A percentile compares a stretch with the other conserved stretches of the same genome.
These are phyloP conservation scores for Meloe dianella DNA, from an alignment of 2,888 invertebrate genomes.

Conservation along the genomic window DNA sequence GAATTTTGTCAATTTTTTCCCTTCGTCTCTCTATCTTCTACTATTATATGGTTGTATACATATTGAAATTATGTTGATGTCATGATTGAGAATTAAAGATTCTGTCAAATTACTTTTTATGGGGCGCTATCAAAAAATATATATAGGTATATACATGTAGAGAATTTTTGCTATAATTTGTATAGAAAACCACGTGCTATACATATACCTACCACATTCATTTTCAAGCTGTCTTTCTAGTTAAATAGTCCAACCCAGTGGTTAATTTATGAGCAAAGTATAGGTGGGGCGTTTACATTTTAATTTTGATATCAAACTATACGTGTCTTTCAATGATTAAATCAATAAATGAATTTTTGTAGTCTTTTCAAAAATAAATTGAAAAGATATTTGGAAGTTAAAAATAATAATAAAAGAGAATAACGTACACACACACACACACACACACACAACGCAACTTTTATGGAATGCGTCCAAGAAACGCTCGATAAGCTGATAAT, in stretches of 20 bases:
- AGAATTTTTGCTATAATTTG: background rate
- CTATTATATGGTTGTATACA: background rate
- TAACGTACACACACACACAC: no score
- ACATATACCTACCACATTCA: background rate
- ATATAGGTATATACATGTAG: no score
- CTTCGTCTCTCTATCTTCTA: background rate
- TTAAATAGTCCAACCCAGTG: conserved; percentile 7
- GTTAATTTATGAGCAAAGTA: background rate
- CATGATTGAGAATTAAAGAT: conserved; percentile 6
- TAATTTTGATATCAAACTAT: background rate
- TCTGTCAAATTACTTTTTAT: background rate
- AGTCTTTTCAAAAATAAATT: background rate
- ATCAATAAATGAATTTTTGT: background rate
- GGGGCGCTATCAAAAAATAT: background rate
- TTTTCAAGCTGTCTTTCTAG: conserved; percentile 5
- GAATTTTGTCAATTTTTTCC: conserved; percentile 1
- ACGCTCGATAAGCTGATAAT: background rate
- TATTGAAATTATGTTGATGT: conserved; percentile 7
- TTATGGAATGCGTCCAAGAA: background rate
- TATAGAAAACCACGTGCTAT: background rate
- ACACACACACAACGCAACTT: background rate
- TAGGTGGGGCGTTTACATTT: conserved; percentile 2
- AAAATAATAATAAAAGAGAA: background rate
- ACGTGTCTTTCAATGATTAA: background rate
- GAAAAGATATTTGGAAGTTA: background rate